These are phyloP conservation scores for Lates calcarifer DNA, from an alignment of 2,113 vertebrate species.

Conservation along the genomic window DNA sequence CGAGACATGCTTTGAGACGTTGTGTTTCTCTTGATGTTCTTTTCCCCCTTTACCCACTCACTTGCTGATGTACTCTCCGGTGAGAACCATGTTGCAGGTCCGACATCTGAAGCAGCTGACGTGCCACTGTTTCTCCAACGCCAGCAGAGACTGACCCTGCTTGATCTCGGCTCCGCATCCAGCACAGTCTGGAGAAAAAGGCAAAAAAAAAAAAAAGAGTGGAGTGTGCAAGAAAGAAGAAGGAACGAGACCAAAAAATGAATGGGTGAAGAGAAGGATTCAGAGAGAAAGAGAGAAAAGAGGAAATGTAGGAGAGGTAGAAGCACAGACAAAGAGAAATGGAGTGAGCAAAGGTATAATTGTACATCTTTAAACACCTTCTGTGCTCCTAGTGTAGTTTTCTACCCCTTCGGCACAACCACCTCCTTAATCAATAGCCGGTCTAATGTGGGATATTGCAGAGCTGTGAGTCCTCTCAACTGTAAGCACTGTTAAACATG, in stretches of 20 bases:
- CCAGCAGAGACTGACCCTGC: conserved; percentile 97
- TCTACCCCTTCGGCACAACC: conserved; percentile 21
- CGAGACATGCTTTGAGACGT: neutral
- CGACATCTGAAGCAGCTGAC: conserved; percentile 99
- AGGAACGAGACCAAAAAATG: neutral
- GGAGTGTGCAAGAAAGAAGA: neutral
- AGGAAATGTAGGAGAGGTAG: neutral
- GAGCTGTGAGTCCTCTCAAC: conserved; percentile 28
- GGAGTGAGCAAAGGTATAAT: conserved; percentile 20
- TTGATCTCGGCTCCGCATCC: conserved; percentile 98
- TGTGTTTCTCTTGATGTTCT: neutral
- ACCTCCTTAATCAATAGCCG: conserved; percentile 50
- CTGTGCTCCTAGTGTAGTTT: conserved; percentile 15
- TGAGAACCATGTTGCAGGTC: conserved; percentile 95
- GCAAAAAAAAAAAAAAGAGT: too few species aligned
- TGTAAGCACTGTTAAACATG: conserved; percentile 49
- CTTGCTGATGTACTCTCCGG: conserved; percentile 99
- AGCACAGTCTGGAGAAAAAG: conserved; percentile 88
- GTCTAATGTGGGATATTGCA: conserved; percentile 30
- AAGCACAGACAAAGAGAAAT: conserved; percentile 2
- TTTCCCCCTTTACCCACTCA: conserved; percentile 79
- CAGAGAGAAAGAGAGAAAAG: neutral
- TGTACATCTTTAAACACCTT: conserved; percentile 42
- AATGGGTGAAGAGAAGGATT: neutral
- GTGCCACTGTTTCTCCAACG: conserved; percentile 98